Evolutionary conservation across 2,113 vertebrate genomes (phyloP), one percentile per base, ranked within the genome.

Genomic region (Ceuthmochares aereus): DNA sequence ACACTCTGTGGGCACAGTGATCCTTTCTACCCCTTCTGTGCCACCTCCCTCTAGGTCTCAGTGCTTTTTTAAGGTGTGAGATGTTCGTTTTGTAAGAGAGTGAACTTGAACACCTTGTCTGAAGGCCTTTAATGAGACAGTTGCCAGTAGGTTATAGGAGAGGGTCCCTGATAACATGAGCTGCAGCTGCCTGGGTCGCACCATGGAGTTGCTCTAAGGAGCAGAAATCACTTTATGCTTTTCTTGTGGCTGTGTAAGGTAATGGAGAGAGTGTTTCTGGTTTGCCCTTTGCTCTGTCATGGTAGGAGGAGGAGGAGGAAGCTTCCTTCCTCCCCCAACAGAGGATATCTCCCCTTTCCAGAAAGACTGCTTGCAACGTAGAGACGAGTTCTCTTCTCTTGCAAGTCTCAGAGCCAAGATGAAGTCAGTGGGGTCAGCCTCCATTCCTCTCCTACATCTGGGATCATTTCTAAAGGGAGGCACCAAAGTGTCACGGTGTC

Each of bases 141-240:
- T 36, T 0, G 2, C 20, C 63, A 84, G 16, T 23, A 45, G 59
- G 14, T 20, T 22, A 7, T 6, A 21, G 52, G 11, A 77, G 37
- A 34, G 6, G 34, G 22, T 43, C 32, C 79, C 12, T 0, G 0
- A 20, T n/a, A 34, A 4, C 0, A 1, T 15, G 47, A 73, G n/a
- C 40, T 64, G 43, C 55, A 63, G 67, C 37, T 66, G 23, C 54
- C 21, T 52, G 42, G 10, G 45, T 5, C 34, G 21, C 5, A n/a
- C 19, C 54, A 27, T 0, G 1, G 60, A 10, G 45, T 36, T 62
- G 30, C 67, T 34, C 0, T 0, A 34, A 74, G 66, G 70, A 74
- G 45, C 27, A 74, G 64, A 70, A 43, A 10, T 21, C 32, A 40
- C 26, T 68, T 84, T 6, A 17, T 7, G 14, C 6, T 27, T 49